Conservation (phyloP, 1,140 invertebrate species). For the Teleogryllus occipitalis region DNA sequence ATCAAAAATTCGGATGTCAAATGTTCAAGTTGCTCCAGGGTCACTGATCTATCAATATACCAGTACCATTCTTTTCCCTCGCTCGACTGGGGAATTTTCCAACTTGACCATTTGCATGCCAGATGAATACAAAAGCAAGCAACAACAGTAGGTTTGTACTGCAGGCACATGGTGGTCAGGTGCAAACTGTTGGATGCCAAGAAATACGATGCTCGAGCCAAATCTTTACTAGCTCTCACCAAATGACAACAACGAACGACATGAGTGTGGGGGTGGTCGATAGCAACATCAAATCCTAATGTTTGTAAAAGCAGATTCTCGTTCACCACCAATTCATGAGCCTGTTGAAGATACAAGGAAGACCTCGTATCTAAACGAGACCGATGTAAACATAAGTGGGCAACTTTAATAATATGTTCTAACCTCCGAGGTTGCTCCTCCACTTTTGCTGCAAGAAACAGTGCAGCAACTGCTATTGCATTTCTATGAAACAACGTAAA, state of each 20-base stretch:
- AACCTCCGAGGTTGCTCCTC: constrained; percentile 94
- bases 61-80: constrained; percentile 91
- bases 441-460: constrained; percentile 95
- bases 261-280: constrained; percentile 94
- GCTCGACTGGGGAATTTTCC: constrained; percentile 84
- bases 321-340: constrained; percentile 87
- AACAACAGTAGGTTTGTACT: constrained; percentile 89
- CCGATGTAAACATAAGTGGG: constrained; percentile 67
- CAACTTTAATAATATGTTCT: constrained; percentile 89
- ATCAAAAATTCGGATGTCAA: constrained; percentile 75
- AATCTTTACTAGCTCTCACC: constrained; percentile 88
- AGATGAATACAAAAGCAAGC: constrained; percentile 96
- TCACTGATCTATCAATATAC: constrained; percentile 86
- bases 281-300: constrained; percentile 90
- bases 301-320: constrained; percentile 94
- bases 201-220: constrained; percentile 94
- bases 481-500: constrained; percentile 78
- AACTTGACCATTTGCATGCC: constrained; percentile 93
- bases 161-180: constrained; percentile 92
- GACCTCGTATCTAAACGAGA: constrained; percentile 54
- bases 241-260: constrained; percentile 90
- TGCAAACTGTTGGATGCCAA: constrained; percentile 95
- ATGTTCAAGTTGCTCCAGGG: constrained; percentile 68
- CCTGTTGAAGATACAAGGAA: constrained; percentile 66
- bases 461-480: constrained; percentile 67